phyloP scores from a whole-genome alignment of 2,113 vertebrate species.

The Alaudala cheleensis region DNA sequence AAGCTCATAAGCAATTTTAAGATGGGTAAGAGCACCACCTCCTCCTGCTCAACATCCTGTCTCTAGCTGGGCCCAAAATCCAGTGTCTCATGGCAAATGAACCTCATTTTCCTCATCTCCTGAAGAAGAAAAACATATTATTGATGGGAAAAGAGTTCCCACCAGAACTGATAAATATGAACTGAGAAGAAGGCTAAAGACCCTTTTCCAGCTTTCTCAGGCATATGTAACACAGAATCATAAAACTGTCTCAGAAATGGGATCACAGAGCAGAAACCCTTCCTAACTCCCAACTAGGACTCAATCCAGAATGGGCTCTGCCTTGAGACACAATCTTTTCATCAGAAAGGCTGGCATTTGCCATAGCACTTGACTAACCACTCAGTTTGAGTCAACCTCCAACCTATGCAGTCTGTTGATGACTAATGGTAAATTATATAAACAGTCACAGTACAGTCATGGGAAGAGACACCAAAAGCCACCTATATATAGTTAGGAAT shows the following conservation, averaged over 20 bases:
- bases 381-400: background rate
- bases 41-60: background rate
- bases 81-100: background rate
- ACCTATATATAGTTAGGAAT: background rate
- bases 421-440: slow-evolving; percentile 9
- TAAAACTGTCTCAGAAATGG: background rate
- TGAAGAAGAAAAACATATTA: background rate
- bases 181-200: background rate
- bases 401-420: background rate
- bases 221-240: background rate
- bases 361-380: background rate
- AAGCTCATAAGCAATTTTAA: background rate
- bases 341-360: background rate
- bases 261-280: background rate
- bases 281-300: background rate
- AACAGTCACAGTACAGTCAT: slow-evolving; percentile 29
- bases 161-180: background rate
- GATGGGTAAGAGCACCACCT: background rate
- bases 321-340: background rate
- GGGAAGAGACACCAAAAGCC: background rate
- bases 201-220: background rate
- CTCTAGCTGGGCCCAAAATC: background rate
- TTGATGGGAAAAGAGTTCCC: background rate
- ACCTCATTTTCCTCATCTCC: background rate
- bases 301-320: background rate